These are phyloP conservation scores for Mesaphorura yosii DNA, from an alignment of 1,140 invertebrate species.

Conservation along the genomic window DNA sequence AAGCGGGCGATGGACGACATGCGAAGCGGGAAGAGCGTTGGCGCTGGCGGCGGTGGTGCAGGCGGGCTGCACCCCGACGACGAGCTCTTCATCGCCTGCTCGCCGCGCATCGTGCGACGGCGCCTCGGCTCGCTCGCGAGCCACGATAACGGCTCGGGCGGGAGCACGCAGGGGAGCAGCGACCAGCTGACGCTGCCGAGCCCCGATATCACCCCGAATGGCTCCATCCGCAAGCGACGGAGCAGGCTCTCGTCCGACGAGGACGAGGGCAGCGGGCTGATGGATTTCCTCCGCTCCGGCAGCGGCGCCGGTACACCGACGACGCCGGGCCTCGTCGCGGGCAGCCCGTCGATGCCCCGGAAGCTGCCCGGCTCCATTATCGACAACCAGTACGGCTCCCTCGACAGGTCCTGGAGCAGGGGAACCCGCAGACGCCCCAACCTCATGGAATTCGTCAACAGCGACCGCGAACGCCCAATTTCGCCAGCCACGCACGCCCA, in stretches of 20 bases:
- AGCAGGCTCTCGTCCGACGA: slow-evolving; percentile 70
- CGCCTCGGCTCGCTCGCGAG: slow-evolving; percentile 52
- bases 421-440: slow-evolving; percentile 59
- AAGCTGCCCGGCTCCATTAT: too few relatives aligned
- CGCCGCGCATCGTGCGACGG: slow-evolving; percentile 52
- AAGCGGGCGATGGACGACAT: too few relatives aligned
- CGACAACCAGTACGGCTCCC: slow-evolving; percentile 37
- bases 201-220: slow-evolving; percentile 78
- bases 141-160: slow-evolving; percentile 31
- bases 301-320: too few relatives aligned
- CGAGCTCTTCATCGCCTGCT: slow-evolving; percentile 51
- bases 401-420: slow-evolving; percentile 77
- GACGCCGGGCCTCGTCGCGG: too few relatives aligned
- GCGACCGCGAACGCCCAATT: slow-evolving; percentile 57
- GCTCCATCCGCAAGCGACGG: slow-evolving; percentile 63
- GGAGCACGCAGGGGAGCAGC: not conserved
- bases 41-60: too few relatives aligned
- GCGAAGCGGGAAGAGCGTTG: too few relatives aligned
- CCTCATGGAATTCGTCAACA: slow-evolving; percentile 40
- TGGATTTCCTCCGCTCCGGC: slow-evolving; percentile 76
- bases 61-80: too few relatives aligned
- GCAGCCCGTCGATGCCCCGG: too few relatives aligned
- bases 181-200: slow-evolving; percentile 27
- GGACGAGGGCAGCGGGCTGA: slow-evolving; percentile 62
- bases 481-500: slow-evolving; percentile 45